Base-by-base conservation (phyloP, 2,797 vertebrate species). In the Fistularia commersonii region DNA sequence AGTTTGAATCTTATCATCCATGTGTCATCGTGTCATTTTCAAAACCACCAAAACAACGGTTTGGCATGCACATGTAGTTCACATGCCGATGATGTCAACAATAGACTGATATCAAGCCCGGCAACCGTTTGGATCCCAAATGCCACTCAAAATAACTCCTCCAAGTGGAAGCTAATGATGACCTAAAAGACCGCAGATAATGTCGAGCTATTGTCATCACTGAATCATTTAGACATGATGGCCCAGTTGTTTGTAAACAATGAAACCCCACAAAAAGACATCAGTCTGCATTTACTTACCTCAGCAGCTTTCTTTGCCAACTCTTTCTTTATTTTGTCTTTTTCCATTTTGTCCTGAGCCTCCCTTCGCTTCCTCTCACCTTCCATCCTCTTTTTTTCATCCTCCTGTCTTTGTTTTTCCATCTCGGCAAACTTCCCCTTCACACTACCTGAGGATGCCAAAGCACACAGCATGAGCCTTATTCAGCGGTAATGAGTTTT, bases 371-470 rank as follows among this genome's bases (percentile, higher is more conserved):
- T 96, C 54, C 97, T 89, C 80, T 99, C 97, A 11, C 87, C 93
- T 41, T 93, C 95, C 1, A 67, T 97, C 79, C 86, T 93, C 82
- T 95, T 99, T 76, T 84, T 93, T 77, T 97, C 90, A 63, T 79
- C 95, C 65, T 96, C 94, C 72, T 98, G 92, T 70, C 96, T 92
- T 81, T 97, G 94, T 64, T 97, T 99, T 83, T 98, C 97, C 97
- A 99, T 99, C 85, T 93, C 97, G 50, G 91, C 97, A 87, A 99
- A 99, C 71, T 93, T 99, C 60, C 97, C 97, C 84, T 98, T 99
- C 57, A 99, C 97, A 0, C 95, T 99, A 55, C 97, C 97, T 99
- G 82, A 54, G 54, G 66, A 76, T 65, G 66, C 57, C 61, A 74
- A 49, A 71, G 45, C 11, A 62, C 34, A 64, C 9, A 15, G 11